Conservation (phyloP, 92 coral and sea anemone species). For the Umimayanthus kanabou region DNA sequence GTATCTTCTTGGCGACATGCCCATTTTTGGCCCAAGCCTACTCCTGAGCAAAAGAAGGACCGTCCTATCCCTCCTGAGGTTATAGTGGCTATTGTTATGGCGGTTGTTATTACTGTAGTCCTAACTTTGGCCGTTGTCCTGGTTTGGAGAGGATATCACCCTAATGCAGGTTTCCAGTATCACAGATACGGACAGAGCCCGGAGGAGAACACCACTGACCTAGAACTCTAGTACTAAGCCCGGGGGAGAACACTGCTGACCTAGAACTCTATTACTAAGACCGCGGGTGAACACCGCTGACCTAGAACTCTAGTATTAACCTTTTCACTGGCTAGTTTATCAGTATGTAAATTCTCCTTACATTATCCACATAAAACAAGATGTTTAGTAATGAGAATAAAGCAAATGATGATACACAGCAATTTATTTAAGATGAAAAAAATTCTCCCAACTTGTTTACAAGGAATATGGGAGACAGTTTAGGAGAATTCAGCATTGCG, state of each 20-base stretch:
- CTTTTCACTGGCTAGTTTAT: no score
- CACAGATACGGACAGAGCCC: conserved; percentile 15
- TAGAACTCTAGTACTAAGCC: background rate
- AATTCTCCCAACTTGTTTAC: no score
- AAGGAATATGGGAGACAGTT: no score
- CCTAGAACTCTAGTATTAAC: no score
- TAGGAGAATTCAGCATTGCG: no score
- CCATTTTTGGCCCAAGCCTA: conserved; percentile 20
- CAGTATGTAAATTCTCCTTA: no score
- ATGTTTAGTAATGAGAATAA: no score
- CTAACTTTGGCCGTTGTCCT: background rate
- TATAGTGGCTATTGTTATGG: conserved; percentile 10
- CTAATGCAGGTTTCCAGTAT: background rate
- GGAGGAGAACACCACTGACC: conserved; percentile 12
- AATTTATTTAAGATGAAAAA: no score
- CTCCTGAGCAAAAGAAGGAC: background rate
- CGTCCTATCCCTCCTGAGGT: conserved; percentile 37
- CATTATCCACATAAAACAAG: no score
- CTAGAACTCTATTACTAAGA: background rate
- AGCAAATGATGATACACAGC: no score
- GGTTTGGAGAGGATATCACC: conserved; percentile 6
- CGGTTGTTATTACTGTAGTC: background rate
- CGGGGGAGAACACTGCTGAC: no score
- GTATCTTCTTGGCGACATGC: conserved; percentile 21
- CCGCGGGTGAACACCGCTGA: no score